Base-by-base conservation (phyloP, 2,888 invertebrate species). In the Tiphia femorata region DNA sequence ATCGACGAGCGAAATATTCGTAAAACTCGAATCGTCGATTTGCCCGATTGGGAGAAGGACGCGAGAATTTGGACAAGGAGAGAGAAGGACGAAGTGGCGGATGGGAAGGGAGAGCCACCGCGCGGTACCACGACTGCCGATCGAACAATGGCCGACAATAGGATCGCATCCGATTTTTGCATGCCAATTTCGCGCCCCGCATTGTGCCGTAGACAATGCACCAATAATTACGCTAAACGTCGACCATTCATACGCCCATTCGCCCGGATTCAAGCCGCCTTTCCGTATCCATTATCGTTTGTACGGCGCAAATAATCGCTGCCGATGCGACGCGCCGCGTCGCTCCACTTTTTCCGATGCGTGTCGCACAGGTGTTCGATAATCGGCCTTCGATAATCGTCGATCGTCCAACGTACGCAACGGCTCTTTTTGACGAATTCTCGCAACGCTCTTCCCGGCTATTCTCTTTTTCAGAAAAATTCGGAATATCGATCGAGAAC, bases 141-240 rank as follows among this genome's bases (percentile, higher is more conserved):
- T 76, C 74, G 80, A 73, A 81, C 80, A 79, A 80, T 80, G 70
- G 64, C 62, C 71, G 74, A 78, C 79, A 79, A 80, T 81, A 73
- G 80, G 78, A 79, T 79, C 77, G 80, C 78, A 77, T 80, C 76
- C 79, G 79, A 81, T 81, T 81, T 81, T 81, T 81, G 79, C 81
- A 81, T 81, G 80, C 78, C 81, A 81, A 81, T 81, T 81, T 79
- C 72, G 76, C 72, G 72, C 66, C 62, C 59, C 67, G 79, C 77
- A 81, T 81, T 81, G 81, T 81, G 63, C 73, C 70, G 78, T 80
- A 81, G 81, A 81, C 81, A 81, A 81, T 81, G 80, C 80, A 67
- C 73, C 81, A 79, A 81, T 81, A 81, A 81, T 81, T 81, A 79
- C 81, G 81, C 81, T 81, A 80, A 80, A 81, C 80, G 80, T 72